These are phyloP conservation scores for Lysiphlebus fabarum DNA, from an alignment of 1,140 invertebrate genomes.

Conservation along the genomic window DNA sequence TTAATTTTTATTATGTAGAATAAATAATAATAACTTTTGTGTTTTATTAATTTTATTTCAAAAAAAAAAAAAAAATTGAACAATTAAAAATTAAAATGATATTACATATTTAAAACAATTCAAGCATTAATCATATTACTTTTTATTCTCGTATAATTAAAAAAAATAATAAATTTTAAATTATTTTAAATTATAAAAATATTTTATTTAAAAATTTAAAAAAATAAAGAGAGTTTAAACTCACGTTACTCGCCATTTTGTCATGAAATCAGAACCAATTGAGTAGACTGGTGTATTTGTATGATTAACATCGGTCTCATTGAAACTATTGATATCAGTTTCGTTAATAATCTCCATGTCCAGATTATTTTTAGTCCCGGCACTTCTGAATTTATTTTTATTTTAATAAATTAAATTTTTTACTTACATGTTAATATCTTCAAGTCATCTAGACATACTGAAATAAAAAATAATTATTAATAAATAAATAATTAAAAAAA, in stretches of 20 bases:
- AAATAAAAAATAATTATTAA: slow-evolving; percentile 25
- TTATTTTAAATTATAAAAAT: not conserved
- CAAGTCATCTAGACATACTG: slow-evolving; percentile 43
- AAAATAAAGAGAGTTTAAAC: slow-evolving; percentile 7
- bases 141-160: not conserved
- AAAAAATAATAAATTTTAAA: too few species aligned
- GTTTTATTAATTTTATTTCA: too few species aligned
- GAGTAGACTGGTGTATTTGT: slow-evolving; percentile 62
- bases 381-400: slow-evolving; percentile 17
- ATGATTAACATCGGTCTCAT: slow-evolving; percentile 53
- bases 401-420: slow-evolving; percentile 10
- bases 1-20: too few species aligned
- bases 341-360: slow-evolving; percentile 42
- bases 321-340: slow-evolving; percentile 41
- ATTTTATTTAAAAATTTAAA: slow-evolving; percentile 3
- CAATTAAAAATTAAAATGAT: too few species aligned
- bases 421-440: slow-evolving; percentile 29
- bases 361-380: slow-evolving; percentile 21
- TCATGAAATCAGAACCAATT: slow-evolving; percentile 66
- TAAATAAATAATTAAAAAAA: too few species aligned
- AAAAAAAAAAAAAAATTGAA: too few species aligned
- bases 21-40: too few species aligned
- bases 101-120: too few species aligned
- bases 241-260: slow-evolving; percentile 61
- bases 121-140: too few species aligned